Conservation (phyloP, 2,797 vertebrate species). For the Natrix natrix region DNA sequence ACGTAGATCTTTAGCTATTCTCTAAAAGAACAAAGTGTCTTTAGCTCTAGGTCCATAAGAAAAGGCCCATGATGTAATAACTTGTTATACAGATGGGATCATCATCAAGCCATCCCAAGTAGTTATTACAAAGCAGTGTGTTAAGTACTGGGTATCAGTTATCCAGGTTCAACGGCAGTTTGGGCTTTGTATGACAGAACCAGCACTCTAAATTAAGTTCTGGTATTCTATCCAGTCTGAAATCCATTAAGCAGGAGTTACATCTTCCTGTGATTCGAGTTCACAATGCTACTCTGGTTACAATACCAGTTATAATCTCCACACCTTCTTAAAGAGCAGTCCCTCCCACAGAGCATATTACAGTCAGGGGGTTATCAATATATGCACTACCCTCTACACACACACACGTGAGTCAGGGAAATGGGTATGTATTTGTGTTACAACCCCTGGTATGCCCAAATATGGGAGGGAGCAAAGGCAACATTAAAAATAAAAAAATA, state of each 20-base stretch:
- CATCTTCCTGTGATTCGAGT: background rate
- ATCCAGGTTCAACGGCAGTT: background rate
- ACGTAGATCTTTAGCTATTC: background rate
- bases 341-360: background rate
- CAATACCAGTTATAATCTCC: background rate
- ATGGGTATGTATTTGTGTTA: too few relatives aligned
- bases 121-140: background rate
- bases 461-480: too few relatives aligned
- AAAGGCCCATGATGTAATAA: background rate
- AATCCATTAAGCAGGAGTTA: background rate
- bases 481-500: too few relatives aligned
- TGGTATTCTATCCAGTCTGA: background rate
- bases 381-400: background rate
- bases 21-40: background rate
- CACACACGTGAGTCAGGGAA: too few relatives aligned
- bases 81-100: background rate
- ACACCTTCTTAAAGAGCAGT: background rate
- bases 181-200: background rate
- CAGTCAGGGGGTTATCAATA: background rate
- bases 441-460: too few relatives aligned
- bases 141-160: background rate
- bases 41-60: background rate
- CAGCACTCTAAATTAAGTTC: background rate
- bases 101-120: background rate
- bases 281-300: background rate